Base-by-base conservation (phyloP, 2,797 vertebrate genomes). In the Ammospiza maritima region DNA sequence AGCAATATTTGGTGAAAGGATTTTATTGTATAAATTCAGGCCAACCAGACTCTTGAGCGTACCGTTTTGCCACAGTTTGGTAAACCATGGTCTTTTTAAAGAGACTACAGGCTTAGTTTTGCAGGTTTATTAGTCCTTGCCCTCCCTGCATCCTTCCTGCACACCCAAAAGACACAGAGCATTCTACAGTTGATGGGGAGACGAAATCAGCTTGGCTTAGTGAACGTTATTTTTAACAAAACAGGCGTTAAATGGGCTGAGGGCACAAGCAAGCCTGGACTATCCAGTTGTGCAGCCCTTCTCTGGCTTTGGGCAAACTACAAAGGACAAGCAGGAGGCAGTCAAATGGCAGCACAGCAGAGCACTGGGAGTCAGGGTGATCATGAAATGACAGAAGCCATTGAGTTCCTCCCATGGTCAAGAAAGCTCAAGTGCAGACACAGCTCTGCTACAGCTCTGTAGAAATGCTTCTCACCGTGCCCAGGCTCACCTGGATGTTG, bases 1-100 rank as follows among this genome's bases (percentile, higher is more conserved):
- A 60, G 65, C 51, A 62, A 7, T n/a, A 85, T 23, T 47, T 71
- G 32, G 14, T 80, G 42, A 88, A 88, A 91, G 64, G 61, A 77
- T 74, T 88, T 89, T 61, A 29, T 71, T 88, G 47, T 69, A 93
- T 64, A 71, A 88, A 86, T 76, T 78, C 38, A 73, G 48, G 45
- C 45, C 70, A 67, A 56, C 40, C 45, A 66, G 56, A 69, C 38
- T 23, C 42, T 42, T 57, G 32, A 79, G 34, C 6, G 23, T 64
- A 80, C 16, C 27, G 21, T 53, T 82, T 45, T 22, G 32, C 70
- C 25, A 9, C 70, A 50, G 34, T 60, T 56, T 45, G 61, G 45
- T 83, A 75, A 93, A 72, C 54, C 25, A 20, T 54, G 32, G 6
- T 80, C 36, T 80, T 89, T 70, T 64, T 57, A 72, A 64, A 80